phyloP scores from a whole-genome alignment of 2,113 vertebrate species.

The Pitta sordida region DNA sequence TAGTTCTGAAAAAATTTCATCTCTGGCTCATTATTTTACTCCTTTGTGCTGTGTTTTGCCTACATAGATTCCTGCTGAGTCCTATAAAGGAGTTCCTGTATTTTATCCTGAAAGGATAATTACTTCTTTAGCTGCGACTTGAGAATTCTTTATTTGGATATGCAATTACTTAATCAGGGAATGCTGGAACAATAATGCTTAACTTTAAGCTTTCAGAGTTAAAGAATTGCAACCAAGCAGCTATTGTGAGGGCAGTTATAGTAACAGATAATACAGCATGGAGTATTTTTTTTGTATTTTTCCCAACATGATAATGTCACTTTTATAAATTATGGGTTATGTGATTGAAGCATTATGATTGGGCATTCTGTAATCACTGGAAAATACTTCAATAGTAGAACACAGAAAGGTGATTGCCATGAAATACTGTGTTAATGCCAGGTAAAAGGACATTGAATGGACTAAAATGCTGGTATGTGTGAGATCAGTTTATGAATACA shows the following conservation, averaged over 20 bases:
- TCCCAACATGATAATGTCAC: constrained; percentile 29
- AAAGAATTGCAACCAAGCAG: constrained; percentile 63
- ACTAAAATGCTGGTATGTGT: background rate
- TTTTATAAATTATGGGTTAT: constrained; percentile 62
- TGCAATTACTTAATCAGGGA: constrained; percentile 37
- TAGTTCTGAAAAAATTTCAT: background rate
- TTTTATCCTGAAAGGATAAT: constrained; percentile 18
- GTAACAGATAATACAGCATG: constrained; percentile 51
- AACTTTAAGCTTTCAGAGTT: constrained; percentile 47
- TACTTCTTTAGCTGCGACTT: constrained; percentile 23
- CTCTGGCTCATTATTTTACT: background rate
- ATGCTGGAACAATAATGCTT: constrained; percentile 55
- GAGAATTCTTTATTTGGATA: constrained; percentile 69
- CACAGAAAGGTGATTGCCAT: constrained; percentile 40
- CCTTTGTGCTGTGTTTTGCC: background rate
- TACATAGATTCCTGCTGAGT: background rate
- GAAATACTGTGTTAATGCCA: constrained; percentile 45
- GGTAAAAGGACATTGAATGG: constrained; percentile 21
- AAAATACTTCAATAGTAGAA: constrained; percentile 53
- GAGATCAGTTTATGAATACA: constrained; percentile 43
- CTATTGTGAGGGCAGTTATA: constrained; percentile 45
- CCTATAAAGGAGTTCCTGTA: background rate
- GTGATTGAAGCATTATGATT: constrained; percentile 56
- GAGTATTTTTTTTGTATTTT: background rate
- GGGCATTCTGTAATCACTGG: constrained; percentile 51